phyloP scores from a whole-genome alignment of 2,797 vertebrate species.

The Mus caroli region DNA sequence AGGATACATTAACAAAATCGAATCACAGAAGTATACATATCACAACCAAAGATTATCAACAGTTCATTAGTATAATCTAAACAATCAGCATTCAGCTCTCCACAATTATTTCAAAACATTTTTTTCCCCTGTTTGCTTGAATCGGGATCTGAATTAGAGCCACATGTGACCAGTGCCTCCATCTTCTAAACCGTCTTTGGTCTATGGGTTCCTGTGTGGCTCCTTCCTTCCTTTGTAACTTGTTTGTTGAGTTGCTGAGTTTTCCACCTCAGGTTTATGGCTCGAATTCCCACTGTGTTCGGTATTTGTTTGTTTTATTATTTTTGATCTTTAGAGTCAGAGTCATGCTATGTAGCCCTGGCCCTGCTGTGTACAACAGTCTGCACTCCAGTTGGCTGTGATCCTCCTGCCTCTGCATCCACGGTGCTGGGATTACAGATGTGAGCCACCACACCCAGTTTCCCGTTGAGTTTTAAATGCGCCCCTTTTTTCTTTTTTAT shows the following conservation, averaged over 20 bases:
- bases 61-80: conserved; percentile 18
- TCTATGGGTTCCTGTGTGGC: not conserved
- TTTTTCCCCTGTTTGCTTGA: conserved; percentile 20
- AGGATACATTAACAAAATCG: conserved; percentile 9
- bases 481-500: not conserved
- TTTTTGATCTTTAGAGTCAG: not conserved
- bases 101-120: not conserved
- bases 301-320: not conserved
- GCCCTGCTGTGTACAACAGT: not conserved
- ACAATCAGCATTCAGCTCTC: not conserved
- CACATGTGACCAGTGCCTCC: not conserved
- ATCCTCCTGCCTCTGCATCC: not conserved
- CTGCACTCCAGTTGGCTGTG: not conserved
- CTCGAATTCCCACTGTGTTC: not conserved
- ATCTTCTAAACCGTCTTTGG: conserved; percentile 9
- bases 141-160: not conserved
- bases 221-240: conserved; percentile 31
- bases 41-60: not conserved
- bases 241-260: conserved; percentile 10
- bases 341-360: not conserved
- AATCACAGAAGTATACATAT: not conserved
- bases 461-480: not conserved
- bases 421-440: not conserved
- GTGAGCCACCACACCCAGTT: not conserved
- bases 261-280: not conserved